Evolutionary conservation across 30 jellyfish, hydroid and myxozoan species (phyloP), one percentile per base, ranked within the genome.

Genomic region (Turritopsis dohrnii): DNA sequence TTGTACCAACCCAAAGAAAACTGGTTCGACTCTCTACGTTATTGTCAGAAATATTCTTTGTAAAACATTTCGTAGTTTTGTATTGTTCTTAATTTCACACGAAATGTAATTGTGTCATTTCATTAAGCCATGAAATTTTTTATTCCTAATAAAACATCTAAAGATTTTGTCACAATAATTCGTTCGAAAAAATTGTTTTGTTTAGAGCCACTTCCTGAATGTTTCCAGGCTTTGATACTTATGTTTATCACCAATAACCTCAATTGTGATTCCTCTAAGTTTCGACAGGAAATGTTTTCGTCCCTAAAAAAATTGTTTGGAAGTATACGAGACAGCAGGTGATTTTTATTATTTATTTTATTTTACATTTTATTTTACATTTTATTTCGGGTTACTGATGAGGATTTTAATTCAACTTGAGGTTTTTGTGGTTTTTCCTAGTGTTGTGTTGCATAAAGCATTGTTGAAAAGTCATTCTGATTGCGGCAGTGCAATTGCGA

Each of bases 271-370:
- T 86, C 91, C 20, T 90, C 97, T 7, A 72, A 88, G 26, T 90
- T 90, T 65, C 77, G 97, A 60, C 97, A 90, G 84, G 75, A 80
- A 21, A 23, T 90, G 76, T 86, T 85, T 53, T 83, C 88, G 18
- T 86, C 92, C 1, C 28, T 90, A 79, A 90, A 90, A 66, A 84
- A 28, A 54, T 72, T 90, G 23, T 60, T 90, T 83, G 89, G 85
- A 54, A 66, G 91, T 23, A 52, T 85, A 19, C 71, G 97, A 66
- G 97, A 90, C 66, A 90, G 97, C 77, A 74, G 97, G 97, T 85
- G 66, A 27, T 86, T 21, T 0, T 7, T 69, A n/a, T n/a, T n/a
- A n/a, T n/a, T n/a, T n/a, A n/a, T n/a, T n/a, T n/a, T n/a, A n/a
- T n/a, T n/a, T n/a, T n/a, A n/a, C n/a, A n/a, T n/a, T n/a, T n/a